Evolutionary conservation across 2,797 vertebrate genomes (phyloP).

Genomic region (Acanthis flammea): DNA sequence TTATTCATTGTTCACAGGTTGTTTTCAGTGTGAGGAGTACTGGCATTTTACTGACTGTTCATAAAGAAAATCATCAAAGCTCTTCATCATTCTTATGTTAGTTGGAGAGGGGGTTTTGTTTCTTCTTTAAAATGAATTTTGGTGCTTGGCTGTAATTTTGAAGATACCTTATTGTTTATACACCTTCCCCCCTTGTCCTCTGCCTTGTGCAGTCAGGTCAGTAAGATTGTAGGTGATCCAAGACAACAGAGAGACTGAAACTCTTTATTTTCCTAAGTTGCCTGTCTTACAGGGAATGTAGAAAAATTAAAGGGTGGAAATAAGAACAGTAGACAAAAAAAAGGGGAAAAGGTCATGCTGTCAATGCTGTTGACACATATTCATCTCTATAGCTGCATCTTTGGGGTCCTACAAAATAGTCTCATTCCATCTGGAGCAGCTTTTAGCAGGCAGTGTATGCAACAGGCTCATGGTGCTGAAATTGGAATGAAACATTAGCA

Average conservation of each 20-base stretch:
- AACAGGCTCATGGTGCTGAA: not conserved
- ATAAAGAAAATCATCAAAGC: not conserved
- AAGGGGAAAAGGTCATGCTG: not conserved
- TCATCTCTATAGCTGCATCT: not conserved
- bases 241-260: not conserved
- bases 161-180: not conserved
- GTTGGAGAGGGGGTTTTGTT: not conserved
- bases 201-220: not conserved
- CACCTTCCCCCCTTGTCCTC: not conserved
- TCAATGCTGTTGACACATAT: conserved; percentile 18
- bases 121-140: not conserved
- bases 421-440: conserved; percentile 39
- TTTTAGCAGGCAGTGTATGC: conserved; percentile 30
- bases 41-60: not conserved
- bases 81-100: not conserved
- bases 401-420: conserved; percentile 26
- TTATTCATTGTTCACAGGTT: not conserved
- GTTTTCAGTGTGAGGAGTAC: not conserved
- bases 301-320: not conserved
- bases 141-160: not conserved
- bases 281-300: not conserved
- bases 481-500: conserved; percentile 24
- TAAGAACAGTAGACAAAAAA: not conserved
- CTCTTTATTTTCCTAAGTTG: not conserved
- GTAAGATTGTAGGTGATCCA: not conserved